Conservation (phyloP, 2,888 invertebrate genomes). For the Drosophila quasianomalipes region DNA sequence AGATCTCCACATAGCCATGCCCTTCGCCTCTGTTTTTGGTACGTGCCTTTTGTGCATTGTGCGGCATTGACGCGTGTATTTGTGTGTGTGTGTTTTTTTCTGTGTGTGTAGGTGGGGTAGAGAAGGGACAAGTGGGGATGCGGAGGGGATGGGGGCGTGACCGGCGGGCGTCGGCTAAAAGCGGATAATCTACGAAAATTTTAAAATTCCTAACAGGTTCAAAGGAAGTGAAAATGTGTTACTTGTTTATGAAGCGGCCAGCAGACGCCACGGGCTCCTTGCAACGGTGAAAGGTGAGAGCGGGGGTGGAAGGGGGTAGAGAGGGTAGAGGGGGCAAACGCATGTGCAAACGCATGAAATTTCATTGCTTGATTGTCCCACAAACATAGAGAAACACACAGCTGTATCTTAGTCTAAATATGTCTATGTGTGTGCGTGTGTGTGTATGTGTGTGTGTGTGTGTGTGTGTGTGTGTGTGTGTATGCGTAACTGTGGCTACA, state of each 20-base stretch:
- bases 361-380: constrained; percentile 81
- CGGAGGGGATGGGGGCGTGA: constrained; percentile 58
- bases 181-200: constrained; percentile 78
- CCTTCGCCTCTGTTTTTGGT: constrained; percentile 46
- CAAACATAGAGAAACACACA: constrained; percentile 57
- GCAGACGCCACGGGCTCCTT: constrained; percentile 44
- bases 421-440: neutral
- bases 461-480: constrained; percentile 22
- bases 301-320: neutral
- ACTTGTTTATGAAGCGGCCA: constrained; percentile 75
- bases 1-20: constrained; percentile 36
- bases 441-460: constrained; percentile 1
- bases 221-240: constrained; percentile 81
- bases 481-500: constrained; percentile 71
- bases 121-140: constrained; percentile 21
- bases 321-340: constrained; percentile 47
- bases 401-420: constrained; percentile 23
- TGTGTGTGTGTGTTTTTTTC: constrained; percentile 23
- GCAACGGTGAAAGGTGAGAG: constrained; percentile 12
- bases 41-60: constrained; percentile 79
- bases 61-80: constrained; percentile 63
- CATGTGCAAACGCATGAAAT: constrained; percentile 81
- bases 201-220: constrained; percentile 80
- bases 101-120: neutral
- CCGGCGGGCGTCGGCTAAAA: constrained; percentile 66